phyloP scores from a whole-genome alignment of 2,113 vertebrate genomes.

The Ia io region DNA sequence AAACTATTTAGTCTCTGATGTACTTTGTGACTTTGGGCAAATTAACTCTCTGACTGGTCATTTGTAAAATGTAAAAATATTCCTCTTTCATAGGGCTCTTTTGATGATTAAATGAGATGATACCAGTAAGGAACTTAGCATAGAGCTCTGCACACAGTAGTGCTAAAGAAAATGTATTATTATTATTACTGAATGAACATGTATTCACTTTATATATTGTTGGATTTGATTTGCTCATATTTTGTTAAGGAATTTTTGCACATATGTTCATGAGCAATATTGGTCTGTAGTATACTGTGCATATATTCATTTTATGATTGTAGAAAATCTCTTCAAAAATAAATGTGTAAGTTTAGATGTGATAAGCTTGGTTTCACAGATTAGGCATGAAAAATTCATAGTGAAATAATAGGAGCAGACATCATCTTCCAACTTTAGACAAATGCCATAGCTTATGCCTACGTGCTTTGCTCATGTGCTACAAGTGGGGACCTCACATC shows the following conservation, averaged over 20 bases:
- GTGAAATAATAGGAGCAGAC: neutral
- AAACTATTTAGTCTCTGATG: neutral
- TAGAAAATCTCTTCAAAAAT: conserved; percentile 11
- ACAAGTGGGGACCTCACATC: neutral
- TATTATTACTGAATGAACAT: neutral
- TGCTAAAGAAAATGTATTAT: neutral
- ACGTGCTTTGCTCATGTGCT: neutral
- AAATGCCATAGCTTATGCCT: neutral
- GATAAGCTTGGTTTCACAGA: neutral
- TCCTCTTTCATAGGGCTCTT: neutral
- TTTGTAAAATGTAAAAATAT: neutral
- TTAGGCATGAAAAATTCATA: neutral
- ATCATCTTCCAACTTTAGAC: neutral
- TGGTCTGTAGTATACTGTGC: neutral
- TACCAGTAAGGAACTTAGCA: neutral
- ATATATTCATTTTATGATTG: neutral
- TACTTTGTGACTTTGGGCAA: neutral
- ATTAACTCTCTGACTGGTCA: neutral
- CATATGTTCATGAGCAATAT: neutral
- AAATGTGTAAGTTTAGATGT: neutral
- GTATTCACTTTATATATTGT: neutral
- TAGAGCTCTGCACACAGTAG: neutral
- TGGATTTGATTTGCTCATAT: neutral
- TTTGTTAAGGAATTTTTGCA: neutral
- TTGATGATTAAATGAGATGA: neutral